A percentile compares a stretch with the other conserved stretches of the same genome.
phyloP scores from a whole-genome alignment of 92 coral and sea anemone species.

The Palythoa heliodiscus region DNA sequence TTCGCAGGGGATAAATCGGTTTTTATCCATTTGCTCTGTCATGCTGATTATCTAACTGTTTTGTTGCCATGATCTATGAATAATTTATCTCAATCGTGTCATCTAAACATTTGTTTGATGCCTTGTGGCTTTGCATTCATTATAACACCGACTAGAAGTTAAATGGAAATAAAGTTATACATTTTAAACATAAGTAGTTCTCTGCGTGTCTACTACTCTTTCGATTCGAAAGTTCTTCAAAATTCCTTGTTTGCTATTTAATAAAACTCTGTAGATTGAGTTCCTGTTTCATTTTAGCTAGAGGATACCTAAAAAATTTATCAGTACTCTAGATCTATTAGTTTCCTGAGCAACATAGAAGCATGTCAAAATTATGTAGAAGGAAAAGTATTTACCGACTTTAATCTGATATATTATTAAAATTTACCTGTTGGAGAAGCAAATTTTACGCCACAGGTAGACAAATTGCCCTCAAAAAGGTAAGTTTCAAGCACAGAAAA shows the following conservation, averaged over 20 bases:
- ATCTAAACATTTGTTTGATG: neutral
- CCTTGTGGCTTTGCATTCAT: neutral
- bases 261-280: neutral
- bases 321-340: neutral
- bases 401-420: neutral
- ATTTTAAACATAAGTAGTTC: too few species aligned
- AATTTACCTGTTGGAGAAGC: neutral
- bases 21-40: neutral
- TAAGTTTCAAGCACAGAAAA: too few species aligned
- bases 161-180: neutral
- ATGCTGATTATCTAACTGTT: neutral
- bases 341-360: neutral
- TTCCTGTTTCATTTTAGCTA: neutral
- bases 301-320: neutral
- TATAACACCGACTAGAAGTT: neutral
- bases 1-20: neutral
- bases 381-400: neutral
- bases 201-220: too few species aligned
- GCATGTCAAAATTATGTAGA: neutral
- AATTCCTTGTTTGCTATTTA: neutral
- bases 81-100: neutral
- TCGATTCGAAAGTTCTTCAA: neutral
- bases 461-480: too few species aligned
- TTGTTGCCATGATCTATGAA: neutral
- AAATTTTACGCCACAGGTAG: too few species aligned